Base-by-base conservation (phyloP, 1,140 invertebrate species). In the Patella vulgata region DNA sequence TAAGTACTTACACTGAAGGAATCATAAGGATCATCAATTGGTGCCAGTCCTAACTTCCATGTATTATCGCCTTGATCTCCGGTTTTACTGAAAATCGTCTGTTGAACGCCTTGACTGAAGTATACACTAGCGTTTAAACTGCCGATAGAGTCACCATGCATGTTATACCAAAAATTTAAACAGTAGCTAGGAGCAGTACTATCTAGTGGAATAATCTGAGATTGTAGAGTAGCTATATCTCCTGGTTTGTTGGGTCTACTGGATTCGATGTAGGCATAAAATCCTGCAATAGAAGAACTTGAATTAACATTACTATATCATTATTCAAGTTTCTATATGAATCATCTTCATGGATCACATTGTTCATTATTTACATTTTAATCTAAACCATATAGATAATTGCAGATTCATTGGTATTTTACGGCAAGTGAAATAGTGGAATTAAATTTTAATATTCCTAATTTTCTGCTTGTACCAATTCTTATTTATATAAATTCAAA, bases 81-180 rank as follows among this genome's bases (percentile, higher is more conserved):
- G 3, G 54, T 53, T 19, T 19, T 28, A 11, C 36, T 9, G 12
- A 36, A 56, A 40, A 64, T 51, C 46, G 5, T 14, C 14, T 23
- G 6, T 31, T 46, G 23, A 27, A 23, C 9, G 9, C 6, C 1
- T 4, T 17, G 12, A 50, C 31, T 6, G 9, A 47, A n/a, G 33
- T 27, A 17, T 25, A 46, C 48, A 17, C 52, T 28, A n/a, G 76
- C 53, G 19, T 59, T 47, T 17, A 80, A 68, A n/a, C 57, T 59
- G 17, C 71, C 76, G 33, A 80, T 66, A 31, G 60, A 64, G 14
- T 9, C 48, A 9, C 92, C 91, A 71, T 87, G 91, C 91, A 93
- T 93, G 73, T 93, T 91, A 71, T 85, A 89, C 85, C 87, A 92
- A 74, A 93, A 91, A 11, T 52, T 62, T 9, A 79, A 52, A 57